phyloP scores from a whole-genome alignment of 53 echinoderm and acorn worm species.

The Paracentrotus lividus region DNA sequence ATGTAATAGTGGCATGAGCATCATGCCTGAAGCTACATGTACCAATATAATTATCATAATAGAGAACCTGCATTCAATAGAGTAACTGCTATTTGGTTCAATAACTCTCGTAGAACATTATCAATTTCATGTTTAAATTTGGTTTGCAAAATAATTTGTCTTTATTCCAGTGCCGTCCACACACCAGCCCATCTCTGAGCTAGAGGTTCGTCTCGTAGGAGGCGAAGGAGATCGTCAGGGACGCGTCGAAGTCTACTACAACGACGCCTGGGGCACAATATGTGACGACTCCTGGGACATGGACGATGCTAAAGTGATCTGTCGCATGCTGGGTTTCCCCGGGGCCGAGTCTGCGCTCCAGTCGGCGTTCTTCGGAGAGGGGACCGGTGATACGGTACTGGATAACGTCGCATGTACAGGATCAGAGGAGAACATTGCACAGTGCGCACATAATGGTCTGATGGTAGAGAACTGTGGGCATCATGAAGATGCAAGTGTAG shows the following conservation, averaged over 20 bases:
- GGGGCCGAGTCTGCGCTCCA: constrained; percentile 65
- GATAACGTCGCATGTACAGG: constrained; percentile 71
- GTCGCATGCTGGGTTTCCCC: constrained; percentile 73
- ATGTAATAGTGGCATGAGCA: no score
- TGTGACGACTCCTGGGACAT: constrained; percentile 57
- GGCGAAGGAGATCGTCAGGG: constrained; percentile 66
- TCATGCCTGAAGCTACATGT: no score
- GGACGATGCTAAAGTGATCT: constrained; percentile 63
- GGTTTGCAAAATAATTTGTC: no score
- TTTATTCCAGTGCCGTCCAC: constrained; percentile 33
- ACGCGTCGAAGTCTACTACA: constrained; percentile 74
- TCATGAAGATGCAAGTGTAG: constrained; percentile 42
- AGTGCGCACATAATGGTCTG: constrained; percentile 63
- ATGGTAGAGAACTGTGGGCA: constrained; percentile 61
- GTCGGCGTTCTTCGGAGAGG: constrained; percentile 67
- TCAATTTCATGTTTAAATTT: no score
- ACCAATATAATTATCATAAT: no score
- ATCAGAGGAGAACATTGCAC: constrained; percentile 60
- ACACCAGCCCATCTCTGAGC: constrained; percentile 21
- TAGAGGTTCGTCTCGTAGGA: constrained; percentile 70
- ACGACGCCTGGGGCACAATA: constrained; percentile 80
- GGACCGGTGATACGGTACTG: constrained; percentile 38
- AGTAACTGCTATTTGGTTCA: no score
- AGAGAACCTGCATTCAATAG: no score
- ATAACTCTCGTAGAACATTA: no score